These are phyloP conservation scores for Trypoxylus dichotomus DNA, from an alignment of 1,140 invertebrate genomes.

Conservation along the genomic window DNA sequence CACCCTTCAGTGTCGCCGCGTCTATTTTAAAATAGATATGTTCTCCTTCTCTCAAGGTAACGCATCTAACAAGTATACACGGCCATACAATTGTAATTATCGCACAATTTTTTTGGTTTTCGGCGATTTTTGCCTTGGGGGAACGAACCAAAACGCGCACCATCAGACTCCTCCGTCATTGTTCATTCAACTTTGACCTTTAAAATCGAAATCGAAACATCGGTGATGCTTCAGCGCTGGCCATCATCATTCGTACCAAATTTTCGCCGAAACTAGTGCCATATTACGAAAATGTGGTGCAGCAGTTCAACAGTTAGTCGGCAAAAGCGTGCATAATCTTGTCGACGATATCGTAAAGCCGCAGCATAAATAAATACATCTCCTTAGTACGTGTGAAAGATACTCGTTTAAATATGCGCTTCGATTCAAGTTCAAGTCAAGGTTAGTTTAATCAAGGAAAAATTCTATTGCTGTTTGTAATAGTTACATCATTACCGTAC, in stretches of 20 bases:
- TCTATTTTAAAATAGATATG: neutral
- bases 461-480: conserved; percentile 13
- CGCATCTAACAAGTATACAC: neutral
- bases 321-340: neutral
- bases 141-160: neutral
- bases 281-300: neutral
- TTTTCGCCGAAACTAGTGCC: neutral
- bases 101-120: neutral
- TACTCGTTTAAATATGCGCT: conserved; percentile 27
- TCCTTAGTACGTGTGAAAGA: neutral
- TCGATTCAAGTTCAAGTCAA: conserved; percentile 50
- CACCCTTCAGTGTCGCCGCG: conserved; percentile 31
- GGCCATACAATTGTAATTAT: no score
- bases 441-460: conserved; percentile 39
- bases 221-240: neutral
- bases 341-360: neutral
- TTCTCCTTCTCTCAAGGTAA: neutral
- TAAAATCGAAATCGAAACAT: conserved; percentile 33
- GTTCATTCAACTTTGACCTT: conserved; percentile 50
- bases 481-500: conserved; percentile 17
- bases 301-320: neutral
- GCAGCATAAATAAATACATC: neutral
- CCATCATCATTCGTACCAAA: neutral
- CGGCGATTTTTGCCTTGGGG: neutral
- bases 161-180: neutral